Conservation (phyloP, 2,797 vertebrate genomes). For the Silurus lanzhouensis region DNA sequence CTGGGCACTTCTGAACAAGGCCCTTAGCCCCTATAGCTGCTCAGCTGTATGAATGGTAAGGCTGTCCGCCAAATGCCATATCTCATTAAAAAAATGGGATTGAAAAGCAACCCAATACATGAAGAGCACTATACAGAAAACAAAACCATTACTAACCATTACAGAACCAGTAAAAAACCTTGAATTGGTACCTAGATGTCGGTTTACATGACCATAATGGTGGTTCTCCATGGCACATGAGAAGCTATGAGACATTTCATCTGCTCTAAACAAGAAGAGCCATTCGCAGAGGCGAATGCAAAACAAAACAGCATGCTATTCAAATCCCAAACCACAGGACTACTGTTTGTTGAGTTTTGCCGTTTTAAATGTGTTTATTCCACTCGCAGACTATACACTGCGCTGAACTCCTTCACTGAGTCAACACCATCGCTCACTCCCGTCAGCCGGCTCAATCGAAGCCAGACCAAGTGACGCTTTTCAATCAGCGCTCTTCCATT, state of each 20-base stretch:
- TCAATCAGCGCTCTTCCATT: slow-evolving; percentile 11
- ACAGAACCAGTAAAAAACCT: slow-evolving; percentile 16
- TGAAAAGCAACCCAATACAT: no score
- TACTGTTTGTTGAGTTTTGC: slow-evolving; percentile 42
- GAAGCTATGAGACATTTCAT: slow-evolving; percentile 9
- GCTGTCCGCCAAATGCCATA: no score
- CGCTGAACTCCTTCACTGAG: slow-evolving; percentile 24
- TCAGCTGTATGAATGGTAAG: no score
- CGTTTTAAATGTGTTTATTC: slow-evolving; percentile 41
- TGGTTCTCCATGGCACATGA: slow-evolving; percentile 10
- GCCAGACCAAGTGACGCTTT: slow-evolving; percentile 23
- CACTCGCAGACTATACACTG: slow-evolving; percentile 42
- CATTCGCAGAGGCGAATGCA: not conserved
- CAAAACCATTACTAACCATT: not conserved
- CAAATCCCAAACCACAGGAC: slow-evolving; percentile 52
- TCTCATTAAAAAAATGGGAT: no score
- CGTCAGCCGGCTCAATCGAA: not conserved
- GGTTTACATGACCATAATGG: slow-evolving; percentile 22
- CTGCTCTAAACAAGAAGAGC: slow-evolving; percentile 22
- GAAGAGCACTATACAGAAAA: not conserved
- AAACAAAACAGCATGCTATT: slow-evolving; percentile 36
- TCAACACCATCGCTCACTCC: slow-evolving; percentile 29
- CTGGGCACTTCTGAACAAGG: no score
- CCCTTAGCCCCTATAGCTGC: no score
- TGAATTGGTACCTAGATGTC: not conserved